Evolutionary conservation across 2,888 invertebrate species (phyloP), one percentile per base, ranked within the genome.

Genomic region (Aporophyla nigra): DNA sequence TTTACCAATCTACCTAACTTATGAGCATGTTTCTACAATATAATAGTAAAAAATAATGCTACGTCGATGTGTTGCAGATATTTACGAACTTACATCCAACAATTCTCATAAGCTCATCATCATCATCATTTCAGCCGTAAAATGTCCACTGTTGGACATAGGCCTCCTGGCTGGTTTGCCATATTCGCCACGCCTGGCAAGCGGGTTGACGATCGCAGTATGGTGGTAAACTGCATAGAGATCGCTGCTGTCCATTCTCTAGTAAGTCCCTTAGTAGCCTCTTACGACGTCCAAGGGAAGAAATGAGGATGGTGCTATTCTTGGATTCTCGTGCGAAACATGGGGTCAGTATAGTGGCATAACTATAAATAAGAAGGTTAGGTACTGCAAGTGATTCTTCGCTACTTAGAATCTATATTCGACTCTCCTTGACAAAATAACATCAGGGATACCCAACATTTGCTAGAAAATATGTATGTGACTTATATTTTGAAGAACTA

Each of bases 371-470:
- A 59, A 0, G 19, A 19, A 24, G 19, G 6, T 24, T n/a, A 43
- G 19, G 1, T 7, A 33, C n/a, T 53, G 54, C 2, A 49, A 19
- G 2, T 58, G 5, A 63, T 56, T 62, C 19, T 54, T 46, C 40
- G 27, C 40, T 51, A 46, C 76, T 59, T 33, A 53, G 24, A 74
- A 40, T 27, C 16, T n/a, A 33, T 19, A 68, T 76, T 68, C 16
- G 16, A 40, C 14, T 16, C 21, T 71, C 40, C 59, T 21, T 73
- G 61, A 51, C 59, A 66, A 16, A 53, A 74, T 68, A 43, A 27
- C 5, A 6, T n/a, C 56, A 58, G 27, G 14, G n/a, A 49, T 69
- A 40, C 9, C 27, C 53, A 81, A 69, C 27, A 69, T 75, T 65
- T 65, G 14, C 16, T 5, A 16, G 16, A 46, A 59, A 80, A 79